Conservation (phyloP, 2,113 vertebrate genomes). For the Tychaedon coryphoeus region DNA sequence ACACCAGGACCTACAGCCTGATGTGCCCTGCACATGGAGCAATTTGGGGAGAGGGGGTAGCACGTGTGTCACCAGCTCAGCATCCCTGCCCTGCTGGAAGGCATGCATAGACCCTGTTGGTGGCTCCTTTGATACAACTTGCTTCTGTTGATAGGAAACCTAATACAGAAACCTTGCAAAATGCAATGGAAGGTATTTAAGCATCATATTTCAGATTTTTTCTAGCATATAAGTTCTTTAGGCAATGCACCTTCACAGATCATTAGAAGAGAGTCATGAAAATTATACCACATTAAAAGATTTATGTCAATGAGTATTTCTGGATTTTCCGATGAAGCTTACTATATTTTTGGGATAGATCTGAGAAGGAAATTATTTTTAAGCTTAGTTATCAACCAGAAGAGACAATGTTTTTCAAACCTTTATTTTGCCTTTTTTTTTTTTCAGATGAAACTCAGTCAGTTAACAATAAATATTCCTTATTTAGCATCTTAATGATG, state of each 20-base stretch:
- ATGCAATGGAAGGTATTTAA: not conserved
- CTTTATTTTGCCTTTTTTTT: not conserved
- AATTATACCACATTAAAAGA: not conserved
- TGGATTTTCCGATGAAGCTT: not conserved
- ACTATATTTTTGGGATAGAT: not conserved
- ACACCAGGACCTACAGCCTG: not conserved
- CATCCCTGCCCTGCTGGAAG: not conserved
- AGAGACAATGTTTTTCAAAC: not conserved
- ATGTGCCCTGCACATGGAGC: not conserved
- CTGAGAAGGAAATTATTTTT: not conserved
- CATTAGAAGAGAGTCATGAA: not conserved
- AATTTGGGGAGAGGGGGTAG: not conserved
- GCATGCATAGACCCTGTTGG: accelerated
- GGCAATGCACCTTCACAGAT: not conserved
- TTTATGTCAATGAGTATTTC: slow-evolving; percentile 1
- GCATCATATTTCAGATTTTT: not conserved
- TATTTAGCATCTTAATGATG: not conserved
- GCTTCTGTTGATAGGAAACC: not conserved
- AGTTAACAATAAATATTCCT: not conserved
- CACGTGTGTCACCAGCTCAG: not conserved
- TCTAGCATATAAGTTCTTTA: not conserved
- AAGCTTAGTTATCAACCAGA: not conserved
- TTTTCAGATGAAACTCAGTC: not conserved
- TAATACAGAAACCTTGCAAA: not conserved
- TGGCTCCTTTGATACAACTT: not conserved